Percentiles rank a stretch among this genome's conserved stretches.
phyloP scores from a whole-genome alignment of 2,797 vertebrate genomes.

The Glyptemys insculpta region DNA sequence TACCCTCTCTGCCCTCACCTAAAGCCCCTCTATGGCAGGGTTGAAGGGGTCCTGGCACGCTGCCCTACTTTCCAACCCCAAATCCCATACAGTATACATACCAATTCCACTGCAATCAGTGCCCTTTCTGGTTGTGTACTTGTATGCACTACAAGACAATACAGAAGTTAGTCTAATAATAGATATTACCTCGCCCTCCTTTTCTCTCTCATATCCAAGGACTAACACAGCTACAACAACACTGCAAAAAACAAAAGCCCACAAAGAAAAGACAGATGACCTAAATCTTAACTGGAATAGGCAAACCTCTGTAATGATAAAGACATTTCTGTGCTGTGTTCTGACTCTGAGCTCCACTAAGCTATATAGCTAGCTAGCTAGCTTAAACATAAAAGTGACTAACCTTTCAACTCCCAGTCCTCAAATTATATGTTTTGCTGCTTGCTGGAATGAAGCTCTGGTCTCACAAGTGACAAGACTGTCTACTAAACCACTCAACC shows the following conservation, averaged over 20 bases:
- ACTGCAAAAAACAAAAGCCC: not conserved
- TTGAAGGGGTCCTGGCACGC: not conserved
- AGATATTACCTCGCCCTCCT: not conserved
- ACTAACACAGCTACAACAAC: not conserved
- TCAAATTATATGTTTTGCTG: accelerated
- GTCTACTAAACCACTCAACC: not conserved
- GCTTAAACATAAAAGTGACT: not conserved
- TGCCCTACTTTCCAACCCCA: not conserved
- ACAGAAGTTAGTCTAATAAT: not conserved
- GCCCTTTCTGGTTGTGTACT: not conserved
- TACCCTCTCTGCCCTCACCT: not conserved
- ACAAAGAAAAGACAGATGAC: not conserved
- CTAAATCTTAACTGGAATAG: not conserved
- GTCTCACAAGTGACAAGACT: too few relatives aligned
- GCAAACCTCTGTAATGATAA: not conserved
- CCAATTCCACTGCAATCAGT: not conserved
- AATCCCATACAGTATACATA: not conserved
- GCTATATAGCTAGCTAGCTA: accelerated
- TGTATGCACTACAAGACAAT: not conserved
- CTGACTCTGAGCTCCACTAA: not conserved
- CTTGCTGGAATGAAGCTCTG: not conserved
- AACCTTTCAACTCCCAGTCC: accelerated
- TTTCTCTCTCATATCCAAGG: not conserved
- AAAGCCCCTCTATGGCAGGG: not conserved
- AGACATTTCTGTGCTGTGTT: not conserved